phyloP scores from a whole-genome alignment of 1,140 invertebrate genomes.

The Littorina saxatilis region DNA sequence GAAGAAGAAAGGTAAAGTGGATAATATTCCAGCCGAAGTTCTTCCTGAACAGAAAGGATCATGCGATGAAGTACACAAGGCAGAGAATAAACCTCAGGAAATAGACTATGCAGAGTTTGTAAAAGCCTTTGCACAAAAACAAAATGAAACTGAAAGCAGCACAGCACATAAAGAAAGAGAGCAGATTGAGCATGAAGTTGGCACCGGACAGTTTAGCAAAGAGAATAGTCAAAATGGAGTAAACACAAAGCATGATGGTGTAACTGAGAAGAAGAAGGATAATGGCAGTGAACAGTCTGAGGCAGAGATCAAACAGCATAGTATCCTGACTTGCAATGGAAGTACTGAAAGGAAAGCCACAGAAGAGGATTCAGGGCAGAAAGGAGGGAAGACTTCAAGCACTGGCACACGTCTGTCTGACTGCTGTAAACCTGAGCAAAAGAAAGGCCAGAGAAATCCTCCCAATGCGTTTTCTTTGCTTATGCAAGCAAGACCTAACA shows the following conservation, averaged over 20 bases:
- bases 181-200: background rate
- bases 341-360: too few relatives aligned
- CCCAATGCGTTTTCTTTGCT: constrained; percentile 5
- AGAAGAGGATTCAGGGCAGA: too few relatives aligned
- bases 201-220: too few relatives aligned
- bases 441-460: background rate
- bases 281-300: background rate
- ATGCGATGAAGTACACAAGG: background rate
- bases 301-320: too few relatives aligned
- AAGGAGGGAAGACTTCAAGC: too few relatives aligned
- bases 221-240: background rate
- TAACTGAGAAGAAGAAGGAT: background rate
- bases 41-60: background rate
- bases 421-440: background rate
- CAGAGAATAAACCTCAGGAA: background rate
- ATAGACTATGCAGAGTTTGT: constrained; percentile 32
- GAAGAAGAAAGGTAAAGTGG: background rate
- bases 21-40: background rate
- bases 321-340: too few relatives aligned
- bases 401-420: too few relatives aligned
- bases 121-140: background rate
- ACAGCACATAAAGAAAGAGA: background rate
- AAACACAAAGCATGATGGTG: background rate
- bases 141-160: background rate
- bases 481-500: background rate